Conservation (phyloP, 92 coral and sea anemone genomes). For the Siderastrea siderea region DNA sequence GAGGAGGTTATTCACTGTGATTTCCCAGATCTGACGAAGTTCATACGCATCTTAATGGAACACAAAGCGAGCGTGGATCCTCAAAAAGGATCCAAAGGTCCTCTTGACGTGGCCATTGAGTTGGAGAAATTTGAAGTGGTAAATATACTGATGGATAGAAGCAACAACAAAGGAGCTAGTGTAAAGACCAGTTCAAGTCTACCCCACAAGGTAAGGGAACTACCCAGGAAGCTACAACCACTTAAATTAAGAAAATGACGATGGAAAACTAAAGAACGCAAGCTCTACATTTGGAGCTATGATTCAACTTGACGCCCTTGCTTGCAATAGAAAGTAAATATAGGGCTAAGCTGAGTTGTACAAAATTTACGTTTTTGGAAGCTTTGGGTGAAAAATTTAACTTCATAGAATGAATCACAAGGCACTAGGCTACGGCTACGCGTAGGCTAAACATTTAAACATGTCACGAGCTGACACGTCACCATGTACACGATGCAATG, state of each 20-base stretch:
- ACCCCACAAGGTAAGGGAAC: neutral
- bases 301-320: too few species aligned
- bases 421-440: too few species aligned
- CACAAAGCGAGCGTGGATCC: constrained; percentile 48
- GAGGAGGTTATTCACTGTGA: constrained; percentile 58
- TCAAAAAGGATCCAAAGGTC: constrained; percentile 29
- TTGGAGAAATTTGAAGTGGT: constrained; percentile 36
- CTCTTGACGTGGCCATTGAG: constrained; percentile 60
- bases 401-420: too few species aligned
- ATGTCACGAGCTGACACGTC: too few species aligned
- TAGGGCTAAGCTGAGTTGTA: too few species aligned
- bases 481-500: too few species aligned
- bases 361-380: too few species aligned
- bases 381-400: too few species aligned
- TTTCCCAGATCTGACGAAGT: constrained; percentile 28
- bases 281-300: too few species aligned
- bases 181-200: neutral
- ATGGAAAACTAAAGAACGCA: too few species aligned
- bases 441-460: too few species aligned
- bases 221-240: neutral
- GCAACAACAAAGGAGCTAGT: neutral
- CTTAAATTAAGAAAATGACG: neutral
- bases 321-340: too few species aligned
- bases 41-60: constrained; percentile 54
- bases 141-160: constrained; percentile 3